Base-by-base conservation (phyloP, 1,140 invertebrate species). In the Pogonomyrmex barbatus region DNA sequence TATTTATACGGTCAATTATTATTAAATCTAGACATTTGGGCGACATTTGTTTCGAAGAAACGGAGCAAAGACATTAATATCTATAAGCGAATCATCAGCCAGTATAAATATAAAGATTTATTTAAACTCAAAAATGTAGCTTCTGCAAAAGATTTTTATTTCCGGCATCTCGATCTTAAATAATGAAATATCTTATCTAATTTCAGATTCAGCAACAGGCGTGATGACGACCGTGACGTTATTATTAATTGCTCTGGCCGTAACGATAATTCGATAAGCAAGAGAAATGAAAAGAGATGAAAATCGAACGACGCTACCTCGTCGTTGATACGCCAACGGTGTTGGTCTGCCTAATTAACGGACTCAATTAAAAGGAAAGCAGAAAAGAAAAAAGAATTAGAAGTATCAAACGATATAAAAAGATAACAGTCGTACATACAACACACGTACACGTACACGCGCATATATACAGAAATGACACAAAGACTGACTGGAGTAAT, bases 401-500 rank as follows among this genome's bases (percentile, higher is more conserved):
- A 76, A 65, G 5, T n/a, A n/a, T 75, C 36, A 71, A 71, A 60
- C 36, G 24, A 77, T 30, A 47, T 12, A 39, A 30, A 24, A 24
- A 47, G 71, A 54, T 87, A 30, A 89, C 86, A 83, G 81, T 88
- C 17, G 71, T 36, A 17, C 50, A 70, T n/a, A 42, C 24, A 50
- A n/a, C 12, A 71, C 12, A 67, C 24, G 17, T 4, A 12, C 30
- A 14, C 68, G 2, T 24, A 17, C 42, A 54, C 6, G 12, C 10
- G 17, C 12, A 0, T 9, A 39, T 79, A 81, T 36, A 60, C 52
- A 77, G 62, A 70, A 73, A 54, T 78, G 39, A 91, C 86, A 89
- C 79, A 90, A 92, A 91, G 93, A 94, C 92, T 92, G 93, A 94
- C 89, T 87, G 91, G 36, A 89, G 88, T 93, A 94, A 90, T 89